Base-by-base conservation (phyloP, 2,888 invertebrate genomes). In the Chaetogeoica ovagalla region DNA sequence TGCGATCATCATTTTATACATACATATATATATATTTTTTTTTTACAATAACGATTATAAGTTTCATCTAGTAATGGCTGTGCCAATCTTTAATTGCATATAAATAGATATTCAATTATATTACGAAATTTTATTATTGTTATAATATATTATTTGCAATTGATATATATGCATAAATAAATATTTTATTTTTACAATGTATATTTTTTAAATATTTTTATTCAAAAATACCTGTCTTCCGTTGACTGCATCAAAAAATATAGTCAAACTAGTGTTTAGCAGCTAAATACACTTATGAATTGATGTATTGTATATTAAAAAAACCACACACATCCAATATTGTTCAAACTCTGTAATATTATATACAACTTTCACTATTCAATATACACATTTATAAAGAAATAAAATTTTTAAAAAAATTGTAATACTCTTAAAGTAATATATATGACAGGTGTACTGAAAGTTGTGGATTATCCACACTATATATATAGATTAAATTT, bases 121-220 rank as follows among this genome's bases (percentile, higher is more conserved):
- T 77, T 68, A 62, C 48, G 48, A 68, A 43, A 69, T 77, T 70
- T 77, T 77, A 77, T 69, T 70, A 48, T 77, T 71, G 55, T 79
- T 71, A 48, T 68, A 59, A 68, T 71, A 23, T 79, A 70, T 79
- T 70, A 19, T 39, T 63, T 30, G 30, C 30, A 30, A 30, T 30
- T 63, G 60, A 74, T 17, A 70, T 52, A 70, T 62, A 71, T 71
- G 59, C 30, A 30, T 30, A 30, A 57, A 55, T 39, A 62, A 15
- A 69, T 62, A 75, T 75, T 75, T 68, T 76, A 76, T 76, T 76
- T 75, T 75, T 75, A 23, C 15, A 23, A 66, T 57, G 65, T 57
- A 21, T 74, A 23, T 11, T 65, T 39, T 19, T 65, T 74, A 30
- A 43, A 6, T 43, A 43, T 43, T 57, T 70, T 9, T 70, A 17